Percentiles rank a stretch among this genome's conserved stretches.
Conservation (phyloP, 2,888 invertebrate genomes). For the Saturnia japonica region DNA sequence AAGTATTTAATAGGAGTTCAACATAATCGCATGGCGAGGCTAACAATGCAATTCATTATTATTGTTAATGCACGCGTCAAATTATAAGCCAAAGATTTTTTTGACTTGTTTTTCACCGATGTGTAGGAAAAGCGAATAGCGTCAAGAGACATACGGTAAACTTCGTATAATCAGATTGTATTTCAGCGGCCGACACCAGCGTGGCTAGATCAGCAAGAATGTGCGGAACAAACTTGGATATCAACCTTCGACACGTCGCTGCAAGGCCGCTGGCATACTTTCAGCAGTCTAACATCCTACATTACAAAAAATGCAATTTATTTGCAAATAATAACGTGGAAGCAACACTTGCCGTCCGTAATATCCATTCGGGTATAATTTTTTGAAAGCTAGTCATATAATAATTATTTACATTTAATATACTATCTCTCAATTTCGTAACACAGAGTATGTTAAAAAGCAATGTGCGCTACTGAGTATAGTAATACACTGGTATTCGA, state of each 20-base stretch:
- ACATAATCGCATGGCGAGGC: neutral
- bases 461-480: too few relatives aligned
- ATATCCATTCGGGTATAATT: neutral
- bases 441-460: too few relatives aligned
- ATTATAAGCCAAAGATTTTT: neutral
- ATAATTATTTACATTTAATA: neutral
- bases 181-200: neutral
- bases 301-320: neutral
- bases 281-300: slow-evolving; percentile 38
- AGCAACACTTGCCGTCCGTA: neutral
- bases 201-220: neutral
- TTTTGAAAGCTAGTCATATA: neutral
- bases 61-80: neutral
- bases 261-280: slow-evolving; percentile 59
- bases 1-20: too few relatives aligned
- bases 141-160: neutral
- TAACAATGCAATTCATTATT: neutral
- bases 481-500: too few relatives aligned
- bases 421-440: neutral
- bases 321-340: neutral
- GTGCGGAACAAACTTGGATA: slow-evolving; percentile 5
- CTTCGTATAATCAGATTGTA: neutral
- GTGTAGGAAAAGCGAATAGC: neutral
- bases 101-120: neutral
- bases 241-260: slow-evolving; percentile 39